A percentile compares a stretch with the other conserved stretches of the same genome.
Evolutionary conservation across 2,113 vertebrate species (phyloP).

Genomic region (Neoarius graeffei): DNA sequence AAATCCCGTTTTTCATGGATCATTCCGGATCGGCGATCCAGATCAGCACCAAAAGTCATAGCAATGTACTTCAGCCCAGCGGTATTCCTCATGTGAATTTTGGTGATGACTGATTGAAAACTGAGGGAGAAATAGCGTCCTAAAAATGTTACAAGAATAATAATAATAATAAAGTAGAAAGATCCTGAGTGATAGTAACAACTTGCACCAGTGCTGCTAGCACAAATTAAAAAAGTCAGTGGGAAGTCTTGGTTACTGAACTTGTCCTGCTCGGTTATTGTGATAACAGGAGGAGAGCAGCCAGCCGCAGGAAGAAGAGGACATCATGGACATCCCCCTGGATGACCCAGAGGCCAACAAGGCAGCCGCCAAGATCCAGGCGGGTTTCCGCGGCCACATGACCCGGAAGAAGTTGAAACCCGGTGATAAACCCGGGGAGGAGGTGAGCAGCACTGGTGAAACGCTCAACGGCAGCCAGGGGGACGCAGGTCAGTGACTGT

Average conservation of each 20-base stretch:
- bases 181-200: too few relatives aligned
- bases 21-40: too few relatives aligned
- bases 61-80: too few relatives aligned
- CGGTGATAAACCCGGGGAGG: slow-evolving; percentile 85
- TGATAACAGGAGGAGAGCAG: slow-evolving; percentile 84
- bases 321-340: slow-evolving; percentile 95
- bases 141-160: too few relatives aligned
- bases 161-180: too few relatives aligned
- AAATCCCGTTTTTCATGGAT: too few relatives aligned
- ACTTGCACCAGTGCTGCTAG: too few relatives aligned
- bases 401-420: slow-evolving; percentile 98
- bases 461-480: slow-evolving; percentile 68
- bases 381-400: slow-evolving; percentile 98
- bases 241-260: slow-evolving; percentile 6
- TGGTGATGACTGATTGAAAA: too few relatives aligned
- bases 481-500: slow-evolving; percentile 65
- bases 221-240: neutral
- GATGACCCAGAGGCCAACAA: slow-evolving; percentile 95
- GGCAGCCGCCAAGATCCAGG: slow-evolving; percentile 96
- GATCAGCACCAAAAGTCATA: too few relatives aligned
- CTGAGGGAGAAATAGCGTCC: too few relatives aligned
- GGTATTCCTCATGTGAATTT: too few relatives aligned
- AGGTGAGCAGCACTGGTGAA: slow-evolving; percentile 83
- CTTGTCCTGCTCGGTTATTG: neutral
- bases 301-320: slow-evolving; percentile 87